Percentiles rank a stretch among this genome's conserved stretches.
These are phyloP conservation scores for Oenanthe oenanthe DNA, from an alignment of 2,113 vertebrate species.

Conservation along the genomic window DNA sequence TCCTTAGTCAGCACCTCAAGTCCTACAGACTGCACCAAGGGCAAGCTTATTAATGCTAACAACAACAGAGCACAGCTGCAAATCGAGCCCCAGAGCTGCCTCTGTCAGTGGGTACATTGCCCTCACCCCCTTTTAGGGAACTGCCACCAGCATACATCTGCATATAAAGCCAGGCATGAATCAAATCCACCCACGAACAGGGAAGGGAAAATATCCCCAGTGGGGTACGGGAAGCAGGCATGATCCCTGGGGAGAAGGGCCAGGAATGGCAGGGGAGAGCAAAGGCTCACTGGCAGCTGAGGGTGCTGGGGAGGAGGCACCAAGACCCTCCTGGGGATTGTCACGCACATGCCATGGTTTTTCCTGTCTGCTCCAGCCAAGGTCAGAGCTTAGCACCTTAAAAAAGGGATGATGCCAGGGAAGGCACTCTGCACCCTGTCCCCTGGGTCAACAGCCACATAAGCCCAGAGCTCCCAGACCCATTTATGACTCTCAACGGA, in stretches of 20 bases:
- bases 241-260: neutral
- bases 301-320: neutral
- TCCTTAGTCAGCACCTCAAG: conserved; percentile 42
- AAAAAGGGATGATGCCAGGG: neutral
- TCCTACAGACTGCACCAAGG: conserved; percentile 42
- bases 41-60: neutral
- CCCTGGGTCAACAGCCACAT: neutral
- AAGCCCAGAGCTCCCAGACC: neutral
- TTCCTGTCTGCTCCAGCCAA: neutral
- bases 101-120: neutral
- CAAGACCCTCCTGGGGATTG: rapidly evolving
- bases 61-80: neutral
- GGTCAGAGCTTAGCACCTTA: neutral
- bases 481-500: neutral
- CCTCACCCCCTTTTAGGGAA: neutral
- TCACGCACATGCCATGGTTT: rapidly evolving
- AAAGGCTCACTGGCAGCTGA: neutral
- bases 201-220: neutral
- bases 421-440: neutral
- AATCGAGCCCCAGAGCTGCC: neutral
- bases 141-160: neutral
- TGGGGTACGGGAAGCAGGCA: neutral
- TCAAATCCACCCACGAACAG: neutral
- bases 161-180: neutral
- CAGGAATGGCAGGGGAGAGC: rapidly evolving